These are phyloP conservation scores for Polydrusus pterygomalis DNA, from an alignment of 2,888 invertebrate genomes.

Conservation along the genomic window DNA sequence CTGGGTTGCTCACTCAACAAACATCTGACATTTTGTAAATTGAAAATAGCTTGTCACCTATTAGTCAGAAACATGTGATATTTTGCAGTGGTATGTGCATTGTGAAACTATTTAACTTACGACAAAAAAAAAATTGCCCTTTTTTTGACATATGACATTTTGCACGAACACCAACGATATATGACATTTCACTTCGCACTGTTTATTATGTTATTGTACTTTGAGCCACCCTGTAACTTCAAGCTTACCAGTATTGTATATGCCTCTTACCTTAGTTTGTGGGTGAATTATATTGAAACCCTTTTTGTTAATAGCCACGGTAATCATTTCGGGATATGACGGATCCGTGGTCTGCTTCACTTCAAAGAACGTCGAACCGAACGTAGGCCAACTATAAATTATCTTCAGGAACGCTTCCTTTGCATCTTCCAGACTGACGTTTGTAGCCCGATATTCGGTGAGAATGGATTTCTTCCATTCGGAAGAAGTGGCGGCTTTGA, in stretches of 20 bases:
- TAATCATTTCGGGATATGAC: constrained; percentile 87
- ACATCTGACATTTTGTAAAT: constrained; percentile 2
- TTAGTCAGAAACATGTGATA: neutral
- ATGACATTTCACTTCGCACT: no score
- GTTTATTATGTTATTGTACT: no score
- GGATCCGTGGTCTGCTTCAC: constrained; percentile 93
- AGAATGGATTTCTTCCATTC: constrained; percentile 90
- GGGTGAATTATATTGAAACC: constrained; percentile 94
- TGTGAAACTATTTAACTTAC: constrained; percentile 2
- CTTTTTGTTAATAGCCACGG: constrained; percentile 92
- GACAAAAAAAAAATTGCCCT: neutral
- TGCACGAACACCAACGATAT: constrained; percentile 3
- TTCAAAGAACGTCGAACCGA: constrained; percentile 97
- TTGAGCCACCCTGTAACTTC: no score
- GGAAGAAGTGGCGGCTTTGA: constrained; percentile 80
- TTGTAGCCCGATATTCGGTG: constrained; percentile 78
- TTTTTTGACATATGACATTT: no score
- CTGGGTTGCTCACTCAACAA: constrained; percentile 1
- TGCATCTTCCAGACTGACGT: constrained; percentile 81
- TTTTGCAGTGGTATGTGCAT: neutral
- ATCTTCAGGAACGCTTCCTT: constrained; percentile 87
- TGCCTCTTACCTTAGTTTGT: constrained; percentile 81
- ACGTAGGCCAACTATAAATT: constrained; percentile 88
- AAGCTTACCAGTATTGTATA: no score
- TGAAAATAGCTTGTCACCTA: neutral